Percentiles rank a stretch among this genome's conserved stretches.
phyloP scores from a whole-genome alignment of 2,113 vertebrate species.

The Halichoerus grypus region DNA sequence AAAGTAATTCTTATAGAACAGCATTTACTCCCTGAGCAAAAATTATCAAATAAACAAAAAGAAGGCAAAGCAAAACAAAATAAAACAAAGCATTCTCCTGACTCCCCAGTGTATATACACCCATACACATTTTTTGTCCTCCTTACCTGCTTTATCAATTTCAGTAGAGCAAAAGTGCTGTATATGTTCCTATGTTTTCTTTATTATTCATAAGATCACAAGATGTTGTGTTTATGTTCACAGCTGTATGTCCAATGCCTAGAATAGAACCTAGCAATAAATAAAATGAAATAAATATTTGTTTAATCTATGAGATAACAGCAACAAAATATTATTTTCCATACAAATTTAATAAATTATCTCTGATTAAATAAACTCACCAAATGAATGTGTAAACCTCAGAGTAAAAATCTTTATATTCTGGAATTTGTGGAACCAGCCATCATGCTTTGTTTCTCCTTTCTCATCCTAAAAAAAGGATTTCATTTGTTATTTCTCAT shows the following conservation, averaged over 20 bases:
- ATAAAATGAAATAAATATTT: not conserved
- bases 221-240: not conserved
- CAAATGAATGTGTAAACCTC: not conserved
- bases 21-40: not conserved
- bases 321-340: not conserved
- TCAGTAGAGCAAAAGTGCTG: not conserved
- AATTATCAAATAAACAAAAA: not conserved
- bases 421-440: not conserved
- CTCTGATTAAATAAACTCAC: not conserved
- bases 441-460: not conserved
- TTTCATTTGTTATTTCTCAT: not conserved
- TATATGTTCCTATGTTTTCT: not conserved
- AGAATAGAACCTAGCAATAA: not conserved
- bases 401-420: not conserved
- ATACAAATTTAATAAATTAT: not conserved
- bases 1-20: not conserved
- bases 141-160: not conserved
- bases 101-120: not conserved
- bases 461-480: not conserved
- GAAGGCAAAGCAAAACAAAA: not conserved
- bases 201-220: not conserved
- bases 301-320: not conserved
- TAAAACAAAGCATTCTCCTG: not conserved
- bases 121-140: not conserved
- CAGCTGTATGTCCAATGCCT: not conserved